Evolutionary conservation across 2,113 vertebrate species (phyloP).

Genomic region (Malaclemys terrapin): DNA sequence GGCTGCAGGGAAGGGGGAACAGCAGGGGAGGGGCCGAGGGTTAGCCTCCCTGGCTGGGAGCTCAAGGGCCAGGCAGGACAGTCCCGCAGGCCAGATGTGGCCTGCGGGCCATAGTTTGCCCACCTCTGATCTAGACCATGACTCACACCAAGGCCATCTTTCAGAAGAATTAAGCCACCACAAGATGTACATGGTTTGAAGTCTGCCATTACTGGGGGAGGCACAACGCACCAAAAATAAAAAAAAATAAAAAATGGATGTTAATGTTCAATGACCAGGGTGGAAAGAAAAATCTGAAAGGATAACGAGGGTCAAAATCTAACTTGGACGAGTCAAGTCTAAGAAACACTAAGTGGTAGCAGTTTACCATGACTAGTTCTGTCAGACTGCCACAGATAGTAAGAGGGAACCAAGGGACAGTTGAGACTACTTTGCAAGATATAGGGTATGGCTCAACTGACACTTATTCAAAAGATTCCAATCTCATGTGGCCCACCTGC

Average conservation of each 20-base stretch:
- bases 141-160: not conserved
- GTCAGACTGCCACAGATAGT: not conserved
- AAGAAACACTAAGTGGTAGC: not conserved
- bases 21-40: too few relatives aligned
- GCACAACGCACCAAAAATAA: not conserved
- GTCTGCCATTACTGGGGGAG: not conserved
- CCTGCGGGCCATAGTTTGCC: too few relatives aligned
- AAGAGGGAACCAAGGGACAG: not conserved
- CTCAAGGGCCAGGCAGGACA: too few relatives aligned
- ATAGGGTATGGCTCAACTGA: not conserved
- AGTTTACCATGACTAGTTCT: not conserved
- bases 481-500: fast-evolving
- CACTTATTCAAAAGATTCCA: not conserved
- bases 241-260: not conserved
- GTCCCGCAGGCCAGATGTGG: too few relatives aligned
- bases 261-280: not conserved
- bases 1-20: too few relatives aligned
- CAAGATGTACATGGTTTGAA: not conserved
- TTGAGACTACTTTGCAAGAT: not conserved
- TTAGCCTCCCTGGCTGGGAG: too few relatives aligned
- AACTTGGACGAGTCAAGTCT: not conserved
- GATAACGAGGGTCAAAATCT: not conserved
- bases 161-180: not conserved
- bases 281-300: not conserved
- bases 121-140: not conserved